Evolutionary conservation across 92 coral and sea anemone species (phyloP).

Genomic region (Diadumene lineata): DNA sequence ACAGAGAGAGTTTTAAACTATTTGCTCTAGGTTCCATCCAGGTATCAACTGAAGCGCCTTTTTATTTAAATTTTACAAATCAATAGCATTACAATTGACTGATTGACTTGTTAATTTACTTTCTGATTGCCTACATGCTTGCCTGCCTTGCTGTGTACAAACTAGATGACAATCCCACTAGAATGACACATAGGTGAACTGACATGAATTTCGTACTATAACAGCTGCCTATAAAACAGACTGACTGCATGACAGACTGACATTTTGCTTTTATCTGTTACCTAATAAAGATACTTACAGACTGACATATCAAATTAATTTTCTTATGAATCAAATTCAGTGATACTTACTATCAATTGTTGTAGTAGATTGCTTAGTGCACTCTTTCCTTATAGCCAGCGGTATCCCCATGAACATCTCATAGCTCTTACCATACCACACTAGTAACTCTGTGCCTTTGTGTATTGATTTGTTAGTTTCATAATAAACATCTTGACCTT

Average conservation of each 20-base stretch:
- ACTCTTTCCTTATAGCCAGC: slow-evolving; percentile 56
- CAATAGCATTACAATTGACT: too few species aligned
- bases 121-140: too few species aligned
- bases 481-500: slow-evolving; percentile 82
- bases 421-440: slow-evolving; percentile 92
- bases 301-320: neutral
- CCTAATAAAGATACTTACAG: neutral
- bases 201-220: neutral
- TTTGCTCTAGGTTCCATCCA: too few species aligned
- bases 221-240: neutral
- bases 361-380: slow-evolving; percentile 12
- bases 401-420: slow-evolving; percentile 96
- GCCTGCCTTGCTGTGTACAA: too few species aligned
- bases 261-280: too few species aligned
- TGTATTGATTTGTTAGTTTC: slow-evolving; percentile 73
- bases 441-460: slow-evolving; percentile 84
- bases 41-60: too few species aligned
- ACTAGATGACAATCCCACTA: neutral
- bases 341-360: slow-evolving; percentile 21
- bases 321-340: too few species aligned
- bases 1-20: neutral
- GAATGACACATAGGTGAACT: neutral
- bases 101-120: too few species aligned
- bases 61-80: too few species aligned
- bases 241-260: neutral